phyloP scores from a whole-genome alignment of 1,140 invertebrate genomes.

The Asbolus verrucosus region DNA sequence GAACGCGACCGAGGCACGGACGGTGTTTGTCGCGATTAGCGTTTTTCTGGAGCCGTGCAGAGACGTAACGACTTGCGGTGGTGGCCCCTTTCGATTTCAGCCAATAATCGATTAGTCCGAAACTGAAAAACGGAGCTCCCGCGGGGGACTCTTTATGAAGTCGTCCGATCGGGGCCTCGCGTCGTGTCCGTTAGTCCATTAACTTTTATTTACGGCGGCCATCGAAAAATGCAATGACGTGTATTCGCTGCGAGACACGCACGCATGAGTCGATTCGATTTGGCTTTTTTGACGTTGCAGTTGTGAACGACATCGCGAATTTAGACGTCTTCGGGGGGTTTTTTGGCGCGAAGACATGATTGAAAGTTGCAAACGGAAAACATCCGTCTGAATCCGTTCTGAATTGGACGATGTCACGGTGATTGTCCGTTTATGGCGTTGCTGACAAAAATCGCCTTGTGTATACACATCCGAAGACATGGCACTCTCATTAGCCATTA shows the following conservation, averaged over 20 bases:
- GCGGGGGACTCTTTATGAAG: conserved; percentile 37
- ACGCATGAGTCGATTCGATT: conserved; percentile 30
- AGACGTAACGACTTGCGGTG: too few species aligned
- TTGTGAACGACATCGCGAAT: conserved; percentile 19
- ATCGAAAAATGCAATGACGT: conserved; percentile 36
- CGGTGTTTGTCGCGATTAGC: too few species aligned
- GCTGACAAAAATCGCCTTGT: conserved; percentile 12
- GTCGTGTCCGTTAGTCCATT: conserved; percentile 23
- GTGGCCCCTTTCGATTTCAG: too few species aligned
- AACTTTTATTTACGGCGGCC: conserved; percentile 30
- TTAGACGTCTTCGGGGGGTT: conserved; percentile 14
- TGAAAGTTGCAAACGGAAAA: too few species aligned
- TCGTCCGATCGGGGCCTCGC: conserved; percentile 2
- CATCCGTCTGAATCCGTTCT: too few species aligned
- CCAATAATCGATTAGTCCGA: too few species aligned
- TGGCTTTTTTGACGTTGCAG: conserved; percentile 18
- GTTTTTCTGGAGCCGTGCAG: too few species aligned
- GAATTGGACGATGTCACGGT: conserved; percentile 26
- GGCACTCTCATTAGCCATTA: conserved; percentile 28
- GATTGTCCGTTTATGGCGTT: not conserved
- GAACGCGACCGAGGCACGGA: too few species aligned
- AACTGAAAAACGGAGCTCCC: too few species aligned
- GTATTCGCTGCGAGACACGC: conserved; percentile 31
- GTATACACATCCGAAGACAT: conserved; percentile 17
- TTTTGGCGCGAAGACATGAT: too few species aligned